These are phyloP conservation scores for Malacoctenus gilli DNA, from an alignment of 2,797 vertebrate species.

Conservation along the genomic window DNA sequence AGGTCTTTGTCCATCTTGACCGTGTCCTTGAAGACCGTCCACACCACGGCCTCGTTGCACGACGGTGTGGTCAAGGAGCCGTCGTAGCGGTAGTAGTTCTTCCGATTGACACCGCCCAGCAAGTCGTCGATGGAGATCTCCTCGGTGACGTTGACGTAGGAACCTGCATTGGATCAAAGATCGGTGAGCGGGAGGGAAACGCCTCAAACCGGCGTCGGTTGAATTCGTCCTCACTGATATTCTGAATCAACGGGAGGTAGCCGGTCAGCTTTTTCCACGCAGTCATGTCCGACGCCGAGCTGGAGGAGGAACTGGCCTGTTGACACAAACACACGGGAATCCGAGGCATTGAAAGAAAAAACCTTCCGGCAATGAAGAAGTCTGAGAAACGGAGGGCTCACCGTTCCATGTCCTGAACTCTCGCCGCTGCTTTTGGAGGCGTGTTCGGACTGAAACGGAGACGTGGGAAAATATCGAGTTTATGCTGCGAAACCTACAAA, in stretches of 20 bases:
- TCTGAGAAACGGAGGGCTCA: neutral
- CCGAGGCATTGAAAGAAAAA: conserved; percentile 1
- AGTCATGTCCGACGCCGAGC: conserved; percentile 5
- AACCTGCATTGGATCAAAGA: conserved; percentile 27
- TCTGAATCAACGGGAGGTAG: conserved; percentile 32
- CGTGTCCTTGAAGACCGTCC: conserved; percentile 79
- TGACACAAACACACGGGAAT: neutral
- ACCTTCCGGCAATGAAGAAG: fast-evolving
- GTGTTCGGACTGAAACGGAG: neutral
- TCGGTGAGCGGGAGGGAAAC: neutral
- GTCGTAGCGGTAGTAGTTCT: conserved; percentile 74
- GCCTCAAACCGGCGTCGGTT: no score
- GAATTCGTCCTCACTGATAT: conserved; percentile 55
- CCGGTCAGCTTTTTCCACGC: conserved; percentile 51
- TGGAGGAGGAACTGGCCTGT: conserved; percentile 2
- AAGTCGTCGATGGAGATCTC: conserved; percentile 70
- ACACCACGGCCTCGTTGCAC: conserved; percentile 78
- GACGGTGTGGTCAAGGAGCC: conserved; percentile 80
- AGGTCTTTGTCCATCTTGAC: conserved; percentile 68
- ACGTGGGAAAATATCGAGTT: no score
- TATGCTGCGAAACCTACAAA: no score
- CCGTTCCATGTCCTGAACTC: neutral
- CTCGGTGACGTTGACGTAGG: neutral
- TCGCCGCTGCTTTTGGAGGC: conserved; percentile 7
- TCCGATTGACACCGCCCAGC: conserved; percentile 59